Base-by-base conservation (phyloP, 2,113 vertebrate species). In the Camelus bactrianus region DNA sequence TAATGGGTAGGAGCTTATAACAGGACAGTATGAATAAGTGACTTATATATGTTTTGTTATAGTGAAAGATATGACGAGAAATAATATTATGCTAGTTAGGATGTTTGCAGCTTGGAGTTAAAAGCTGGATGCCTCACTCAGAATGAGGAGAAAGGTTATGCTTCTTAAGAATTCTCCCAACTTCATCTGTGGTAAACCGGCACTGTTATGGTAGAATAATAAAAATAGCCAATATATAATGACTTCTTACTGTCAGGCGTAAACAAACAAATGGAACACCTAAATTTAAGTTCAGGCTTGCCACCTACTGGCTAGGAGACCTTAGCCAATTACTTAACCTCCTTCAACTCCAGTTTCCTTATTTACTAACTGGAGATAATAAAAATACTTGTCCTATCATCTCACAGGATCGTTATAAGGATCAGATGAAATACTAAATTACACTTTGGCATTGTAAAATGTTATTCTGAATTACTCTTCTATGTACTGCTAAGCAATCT, bases 11-110 rank as follows among this genome's bases (percentile, higher is more conserved):
- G 42, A 95, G 91, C 48, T 42, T 38, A 82, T 20, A 94, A 94
- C 11, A 94, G 62, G n/a, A 91, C 60, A 91, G n/a, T 72, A 38
- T 95, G 89, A 96, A 35, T 84, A 94, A 96, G 42, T 92, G 64
- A 83, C 76, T 79, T 80, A n/a, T 16, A 89, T 52, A 54, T 84
- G 14, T 67, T 92, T 38, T 73, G 15, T 46, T 89, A 32, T 3
- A 82, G 50, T 86, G 50, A 91, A 84, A 97, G 76, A 86, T 48
- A 67, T 62, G 22, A 92, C n/a, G 42, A 96, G 35, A 95, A 93
- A 90, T 28, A 93, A 90, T 28, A 92, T 80, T 83, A 32, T 30
- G 28, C 17, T 54, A 46, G 32, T 80, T 42, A 89, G 73, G 38
- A 92, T 81, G 15, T 50, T 65, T 96, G 83, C 64, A 73, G 48